These are phyloP conservation scores for Archocentrus centrarchus DNA, from an alignment of 2,113 vertebrate genomes.

Conservation along the genomic window DNA sequence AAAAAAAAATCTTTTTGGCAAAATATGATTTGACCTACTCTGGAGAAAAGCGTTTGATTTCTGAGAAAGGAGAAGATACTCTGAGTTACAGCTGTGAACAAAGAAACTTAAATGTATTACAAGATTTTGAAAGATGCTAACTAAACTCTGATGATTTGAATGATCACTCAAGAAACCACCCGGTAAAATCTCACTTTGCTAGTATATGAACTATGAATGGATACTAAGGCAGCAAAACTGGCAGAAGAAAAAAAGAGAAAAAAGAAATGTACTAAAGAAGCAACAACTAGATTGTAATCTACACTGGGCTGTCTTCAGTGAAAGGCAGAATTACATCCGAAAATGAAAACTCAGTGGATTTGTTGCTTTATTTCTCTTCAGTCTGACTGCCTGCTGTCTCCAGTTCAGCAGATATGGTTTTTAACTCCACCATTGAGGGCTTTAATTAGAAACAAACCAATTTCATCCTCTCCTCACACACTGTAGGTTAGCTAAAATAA, in stretches of 20 bases:
- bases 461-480: not conserved
- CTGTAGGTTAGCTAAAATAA: not conserved
- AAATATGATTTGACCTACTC: too few relatives aligned
- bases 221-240: not conserved
- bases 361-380: not conserved
- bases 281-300: not conserved
- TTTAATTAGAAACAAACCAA: slow-evolving; percentile 45
- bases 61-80: not conserved
- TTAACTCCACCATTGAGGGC: not conserved
- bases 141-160: not conserved
- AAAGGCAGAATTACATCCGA: not conserved
- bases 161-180: not conserved
- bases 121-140: not conserved
- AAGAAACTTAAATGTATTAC: not conserved
- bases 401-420: not conserved
- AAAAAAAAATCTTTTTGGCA: not conserved
- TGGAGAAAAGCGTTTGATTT: not conserved
- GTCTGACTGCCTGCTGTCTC: not conserved
- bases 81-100: not conserved
- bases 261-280: not conserved
- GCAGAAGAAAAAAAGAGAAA: not conserved
- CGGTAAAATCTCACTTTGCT: not conserved
- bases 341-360: not conserved
- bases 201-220: too few relatives aligned
- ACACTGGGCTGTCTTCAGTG: not conserved